Percentiles rank a stretch among this genome's conserved stretches.
phyloP scores from a whole-genome alignment of 2,888 invertebrate species.

The Xestia ashworthii region DNA sequence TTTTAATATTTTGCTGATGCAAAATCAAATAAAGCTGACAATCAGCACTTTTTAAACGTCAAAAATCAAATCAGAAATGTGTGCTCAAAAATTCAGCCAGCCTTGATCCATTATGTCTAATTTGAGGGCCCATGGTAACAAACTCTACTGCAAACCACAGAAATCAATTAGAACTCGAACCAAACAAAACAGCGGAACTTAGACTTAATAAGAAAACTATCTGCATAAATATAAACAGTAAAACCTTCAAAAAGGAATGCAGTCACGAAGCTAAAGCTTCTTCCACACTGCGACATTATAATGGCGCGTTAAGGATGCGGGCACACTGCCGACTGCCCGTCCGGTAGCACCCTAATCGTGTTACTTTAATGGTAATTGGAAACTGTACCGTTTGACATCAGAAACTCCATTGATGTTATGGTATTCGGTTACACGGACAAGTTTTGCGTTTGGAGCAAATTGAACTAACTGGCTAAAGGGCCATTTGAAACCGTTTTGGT shows the following conservation, averaged over 20 bases:
- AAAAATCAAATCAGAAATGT: not conserved
- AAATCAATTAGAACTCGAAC: not conserved
- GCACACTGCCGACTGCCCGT: not conserved
- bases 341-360: conserved; percentile 24
- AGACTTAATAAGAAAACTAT: conserved; percentile 38
- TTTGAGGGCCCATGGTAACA: not conserved
- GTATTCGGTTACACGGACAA: conserved; percentile 33
- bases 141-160: not conserved
- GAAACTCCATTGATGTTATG: conserved; percentile 51
- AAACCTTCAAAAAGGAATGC: conserved; percentile 30
- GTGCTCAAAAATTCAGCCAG: not conserved
- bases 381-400: conserved; percentile 49
- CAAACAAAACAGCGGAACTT: conserved; percentile 10
- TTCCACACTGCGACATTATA: conserved; percentile 17
- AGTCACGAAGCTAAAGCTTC: conserved; percentile 34
- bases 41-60: not conserved
- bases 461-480: conserved; percentile 19
- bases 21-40: no score
- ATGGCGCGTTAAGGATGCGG: conserved; percentile 14
- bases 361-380: conserved; percentile 55
- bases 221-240: conserved; percentile 26
- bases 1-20: not conserved
- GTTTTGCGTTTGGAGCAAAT: conserved; percentile 36
- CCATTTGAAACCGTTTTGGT: conserved; percentile 19
- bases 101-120: not conserved